A percentile compares a stretch with the other conserved stretches of the same genome.
Conservation (phyloP, 2,113 vertebrate species). For the Colinus virginianus region DNA sequence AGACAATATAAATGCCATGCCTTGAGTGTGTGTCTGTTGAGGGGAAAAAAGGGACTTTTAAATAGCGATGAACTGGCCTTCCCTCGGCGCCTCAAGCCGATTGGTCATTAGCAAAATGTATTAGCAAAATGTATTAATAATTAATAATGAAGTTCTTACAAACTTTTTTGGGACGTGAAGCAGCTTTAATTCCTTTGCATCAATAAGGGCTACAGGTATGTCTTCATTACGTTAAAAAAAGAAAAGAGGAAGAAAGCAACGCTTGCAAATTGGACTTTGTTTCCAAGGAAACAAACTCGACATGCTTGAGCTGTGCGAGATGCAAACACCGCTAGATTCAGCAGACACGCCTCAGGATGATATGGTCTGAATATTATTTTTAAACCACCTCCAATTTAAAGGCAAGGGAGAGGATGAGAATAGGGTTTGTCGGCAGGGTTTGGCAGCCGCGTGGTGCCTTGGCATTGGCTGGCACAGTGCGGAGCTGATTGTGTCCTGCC, state of each 20-base stretch:
- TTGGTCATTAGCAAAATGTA: conserved; percentile 5
- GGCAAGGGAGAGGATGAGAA: conserved; percentile 21
- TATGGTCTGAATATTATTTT: conserved; percentile 48
- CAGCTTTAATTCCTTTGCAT: conserved; percentile 34
- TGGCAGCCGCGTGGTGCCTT: background rate
- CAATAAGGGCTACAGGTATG: conserved; percentile 38
- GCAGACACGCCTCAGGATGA: conserved; percentile 42
- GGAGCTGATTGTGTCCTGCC: accelerated
- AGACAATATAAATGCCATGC: background rate
- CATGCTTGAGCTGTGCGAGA: conserved; percentile 57
- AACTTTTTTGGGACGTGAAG: background rate
- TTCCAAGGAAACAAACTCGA: conserved; percentile 78
- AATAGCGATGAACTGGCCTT: conserved; percentile 9
- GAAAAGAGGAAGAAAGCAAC: conserved; percentile 8
- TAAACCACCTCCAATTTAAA: conserved; percentile 35
- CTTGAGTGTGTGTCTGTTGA: background rate
- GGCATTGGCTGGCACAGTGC: background rate
- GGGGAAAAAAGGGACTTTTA: conserved; percentile 2
- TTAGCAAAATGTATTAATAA: conserved; percentile 31
- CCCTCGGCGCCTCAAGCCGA: background rate
- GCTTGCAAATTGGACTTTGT: conserved; percentile 71
- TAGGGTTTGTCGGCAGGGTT: conserved; percentile 37
- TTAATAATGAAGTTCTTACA: background rate
- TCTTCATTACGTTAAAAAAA: background rate
- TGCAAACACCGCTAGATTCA: conserved; percentile 52